A percentile compares a stretch with the other conserved stretches of the same genome.
Conservation (phyloP, 2,888 invertebrate species). For the Caenorhabditis afra region DNA sequence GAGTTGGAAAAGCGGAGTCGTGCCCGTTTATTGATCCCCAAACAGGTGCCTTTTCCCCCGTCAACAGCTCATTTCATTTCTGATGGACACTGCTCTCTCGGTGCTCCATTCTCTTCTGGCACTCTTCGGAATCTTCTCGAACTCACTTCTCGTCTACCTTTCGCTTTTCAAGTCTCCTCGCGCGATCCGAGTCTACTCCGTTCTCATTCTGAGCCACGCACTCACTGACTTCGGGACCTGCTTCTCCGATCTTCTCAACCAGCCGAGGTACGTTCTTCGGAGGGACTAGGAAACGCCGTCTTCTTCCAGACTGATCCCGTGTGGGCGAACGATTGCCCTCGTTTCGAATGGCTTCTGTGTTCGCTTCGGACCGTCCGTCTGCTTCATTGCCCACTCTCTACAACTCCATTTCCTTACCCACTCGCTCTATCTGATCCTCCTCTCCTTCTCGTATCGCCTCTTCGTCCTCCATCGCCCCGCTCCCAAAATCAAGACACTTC, state of each 20-base stretch:
- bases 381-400: background rate
- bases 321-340: background rate
- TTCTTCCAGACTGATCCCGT: background rate
- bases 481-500: background rate
- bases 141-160: constrained; percentile 4
- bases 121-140: constrained; percentile 6
- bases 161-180: constrained; percentile 7
- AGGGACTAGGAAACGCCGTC: no score
- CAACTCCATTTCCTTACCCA: constrained; percentile 11
- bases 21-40: background rate
- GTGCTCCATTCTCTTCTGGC: background rate
- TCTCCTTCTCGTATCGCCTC: constrained; percentile 7
- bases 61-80: no score
- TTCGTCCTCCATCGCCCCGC: background rate
- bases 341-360: constrained; percentile 3
- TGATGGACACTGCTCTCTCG: background rate
- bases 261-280: background rate
- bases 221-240: constrained; percentile 7
- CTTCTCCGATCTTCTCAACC: constrained; percentile 3
- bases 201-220: constrained; percentile 6
- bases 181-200: background rate
- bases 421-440: constrained; percentile 3
- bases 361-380: background rate
- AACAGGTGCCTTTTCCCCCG: no score
- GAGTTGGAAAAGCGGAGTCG: no score